Conservation (phyloP, 2,888 invertebrate genomes). For the Plebejus melissa region DNA sequence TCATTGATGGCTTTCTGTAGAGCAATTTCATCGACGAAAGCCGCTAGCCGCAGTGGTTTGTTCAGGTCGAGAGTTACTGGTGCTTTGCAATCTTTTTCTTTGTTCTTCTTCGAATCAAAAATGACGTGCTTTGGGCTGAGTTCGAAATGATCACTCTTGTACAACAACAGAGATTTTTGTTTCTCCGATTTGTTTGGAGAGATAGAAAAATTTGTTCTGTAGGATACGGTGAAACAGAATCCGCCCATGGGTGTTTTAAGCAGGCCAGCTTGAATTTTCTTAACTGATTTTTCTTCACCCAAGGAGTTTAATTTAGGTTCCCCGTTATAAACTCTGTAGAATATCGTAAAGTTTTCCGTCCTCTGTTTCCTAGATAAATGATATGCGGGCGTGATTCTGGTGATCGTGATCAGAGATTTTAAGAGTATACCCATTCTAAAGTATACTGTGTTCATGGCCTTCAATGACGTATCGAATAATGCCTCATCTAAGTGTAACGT, state of each 20-base stretch:
- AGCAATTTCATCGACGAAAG: conserved; percentile 82
- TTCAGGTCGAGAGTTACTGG: conserved; percentile 79
- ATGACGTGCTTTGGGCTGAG: conserved; percentile 83
- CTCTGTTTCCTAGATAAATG: conserved; percentile 93
- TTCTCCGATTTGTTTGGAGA: conserved; percentile 88
- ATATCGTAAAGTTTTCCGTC: conserved; percentile 93
- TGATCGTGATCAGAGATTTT: conserved; percentile 93
- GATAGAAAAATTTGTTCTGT: conserved; percentile 95
- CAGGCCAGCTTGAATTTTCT: conserved; percentile 90
- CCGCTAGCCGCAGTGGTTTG: conserved; percentile 86
- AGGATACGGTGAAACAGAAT: conserved; percentile 88
- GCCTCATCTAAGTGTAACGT: conserved; percentile 85
- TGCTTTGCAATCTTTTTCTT: conserved; percentile 55
- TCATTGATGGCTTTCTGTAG: conserved; percentile 58
- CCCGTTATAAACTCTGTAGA: conserved; percentile 91
- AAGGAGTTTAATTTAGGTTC: conserved; percentile 86
- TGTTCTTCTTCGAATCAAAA: conserved; percentile 80
- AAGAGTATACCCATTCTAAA: conserved; percentile 95
- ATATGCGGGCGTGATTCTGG: conserved; percentile 95
- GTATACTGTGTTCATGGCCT: conserved; percentile 90
- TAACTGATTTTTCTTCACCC: conserved; percentile 84
- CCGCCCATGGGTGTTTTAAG: conserved; percentile 93
- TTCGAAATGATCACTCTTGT: conserved; percentile 94
- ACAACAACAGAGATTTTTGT: conserved; percentile 85
- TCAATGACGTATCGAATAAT: conserved; percentile 82